Evolutionary conservation across 2,113 vertebrate species (phyloP).

Genomic region (Chascanopsetta lugubris): DNA sequence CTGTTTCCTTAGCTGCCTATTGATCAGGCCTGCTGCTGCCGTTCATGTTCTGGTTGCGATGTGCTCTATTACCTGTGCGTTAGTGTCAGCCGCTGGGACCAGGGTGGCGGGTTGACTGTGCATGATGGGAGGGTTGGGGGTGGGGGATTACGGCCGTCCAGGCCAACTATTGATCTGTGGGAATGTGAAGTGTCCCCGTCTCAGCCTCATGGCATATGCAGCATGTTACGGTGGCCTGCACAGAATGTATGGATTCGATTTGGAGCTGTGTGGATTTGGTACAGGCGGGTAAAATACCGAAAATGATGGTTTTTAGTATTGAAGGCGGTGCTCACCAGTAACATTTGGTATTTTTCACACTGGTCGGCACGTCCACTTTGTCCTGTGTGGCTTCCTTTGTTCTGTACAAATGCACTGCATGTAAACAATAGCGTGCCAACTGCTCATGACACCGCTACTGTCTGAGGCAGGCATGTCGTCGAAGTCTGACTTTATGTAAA

Average conservation of each 20-base stretch:
- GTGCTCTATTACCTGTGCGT: conserved; percentile 71
- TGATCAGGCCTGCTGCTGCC: conserved; percentile 69
- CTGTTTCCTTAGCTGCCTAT: conserved; percentile 75
- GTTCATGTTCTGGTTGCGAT: conserved; percentile 72
- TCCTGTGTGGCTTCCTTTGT: too few relatives aligned
- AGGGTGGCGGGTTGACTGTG: conserved; percentile 19
- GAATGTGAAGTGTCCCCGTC: conserved; percentile 55
- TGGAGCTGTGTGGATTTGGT: conserved; percentile 42
- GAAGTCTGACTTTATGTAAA: too few relatives aligned
- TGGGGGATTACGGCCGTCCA: conserved; percentile 55
- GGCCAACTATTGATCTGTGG: conserved; percentile 72
- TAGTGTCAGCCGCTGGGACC: conserved; percentile 55
- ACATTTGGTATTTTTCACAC: not conserved
- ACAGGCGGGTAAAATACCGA: not conserved
- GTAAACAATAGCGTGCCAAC: too few relatives aligned
- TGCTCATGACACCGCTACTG: too few relatives aligned
- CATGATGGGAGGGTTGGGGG: conserved; percentile 7
- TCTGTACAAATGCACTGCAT: too few relatives aligned
- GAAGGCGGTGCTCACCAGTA: not conserved
- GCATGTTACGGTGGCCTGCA: conserved; percentile 29
- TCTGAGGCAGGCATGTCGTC: too few relatives aligned
- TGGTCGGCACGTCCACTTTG: too few relatives aligned
- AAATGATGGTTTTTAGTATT: conserved; percentile 24
- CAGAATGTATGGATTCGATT: conserved; percentile 42
- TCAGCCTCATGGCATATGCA: conserved; percentile 36